Evolutionary conservation across 2,113 vertebrate species (phyloP).

Genomic region (Catagonus wagneri): DNA sequence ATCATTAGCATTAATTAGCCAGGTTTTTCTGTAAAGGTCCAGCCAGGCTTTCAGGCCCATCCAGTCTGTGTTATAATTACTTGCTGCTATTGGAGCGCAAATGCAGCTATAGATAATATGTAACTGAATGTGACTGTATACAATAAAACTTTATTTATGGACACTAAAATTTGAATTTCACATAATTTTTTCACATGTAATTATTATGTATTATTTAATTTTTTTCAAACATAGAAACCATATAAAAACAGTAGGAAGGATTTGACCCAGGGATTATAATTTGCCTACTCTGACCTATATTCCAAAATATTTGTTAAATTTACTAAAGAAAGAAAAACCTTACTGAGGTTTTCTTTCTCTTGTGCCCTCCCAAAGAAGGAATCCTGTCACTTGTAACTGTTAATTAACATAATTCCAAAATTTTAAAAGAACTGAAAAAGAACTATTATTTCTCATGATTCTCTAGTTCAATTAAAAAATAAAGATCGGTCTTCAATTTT

Average conservation of each 20-base stretch:
- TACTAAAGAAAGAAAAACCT: slow-evolving; percentile 17
- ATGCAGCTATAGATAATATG: background rate
- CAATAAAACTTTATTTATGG: slow-evolving; percentile 2
- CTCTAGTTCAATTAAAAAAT: slow-evolving; percentile 12
- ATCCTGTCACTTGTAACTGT: background rate
- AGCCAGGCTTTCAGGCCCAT: background rate
- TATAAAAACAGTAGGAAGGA: background rate
- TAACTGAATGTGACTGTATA: background rate
- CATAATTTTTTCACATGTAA: background rate
- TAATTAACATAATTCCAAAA: background rate
- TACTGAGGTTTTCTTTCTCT: background rate
- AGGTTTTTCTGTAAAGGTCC: background rate
- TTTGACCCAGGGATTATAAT: background rate
- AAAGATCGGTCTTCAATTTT: background rate
- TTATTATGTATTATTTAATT: background rate
- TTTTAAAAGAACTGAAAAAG: background rate
- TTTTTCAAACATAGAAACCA: background rate
- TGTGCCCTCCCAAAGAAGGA: background rate
- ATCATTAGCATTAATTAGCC: background rate
- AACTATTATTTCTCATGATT: background rate
- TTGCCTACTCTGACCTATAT: background rate
- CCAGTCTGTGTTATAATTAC: background rate
- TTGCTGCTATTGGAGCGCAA: background rate
- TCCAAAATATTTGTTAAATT: slow-evolving; percentile 29
- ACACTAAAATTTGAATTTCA: slow-evolving; percentile 8